Conservation (phyloP, 2,797 vertebrate genomes). For the Bryconaethiops microstoma region DNA sequence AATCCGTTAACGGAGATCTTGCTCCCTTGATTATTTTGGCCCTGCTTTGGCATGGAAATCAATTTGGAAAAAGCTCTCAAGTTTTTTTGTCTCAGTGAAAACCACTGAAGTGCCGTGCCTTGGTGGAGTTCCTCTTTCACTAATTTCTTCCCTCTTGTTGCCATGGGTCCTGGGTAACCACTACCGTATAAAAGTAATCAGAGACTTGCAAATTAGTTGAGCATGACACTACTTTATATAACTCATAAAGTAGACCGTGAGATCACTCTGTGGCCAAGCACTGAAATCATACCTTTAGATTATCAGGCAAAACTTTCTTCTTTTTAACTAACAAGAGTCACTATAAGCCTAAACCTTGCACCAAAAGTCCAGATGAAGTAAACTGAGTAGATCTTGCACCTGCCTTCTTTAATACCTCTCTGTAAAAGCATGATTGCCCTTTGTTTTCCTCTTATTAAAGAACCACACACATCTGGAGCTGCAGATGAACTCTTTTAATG, state of each 20-base stretch:
- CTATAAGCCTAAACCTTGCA: background rate
- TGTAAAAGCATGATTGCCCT: slow-evolving; percentile 64
- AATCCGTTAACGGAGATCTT: slow-evolving; percentile 82
- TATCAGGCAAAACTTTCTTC: background rate
- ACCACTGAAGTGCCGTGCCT: slow-evolving; percentile 75
- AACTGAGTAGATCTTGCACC: slow-evolving; percentile 64
- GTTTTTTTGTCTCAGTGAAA: slow-evolving; percentile 79
- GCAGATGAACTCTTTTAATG: slow-evolving; percentile 74
- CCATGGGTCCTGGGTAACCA: slow-evolving; percentile 67
- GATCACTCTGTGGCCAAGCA: background rate
- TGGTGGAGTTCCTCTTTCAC: slow-evolving; percentile 71
- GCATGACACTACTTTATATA: slow-evolving; percentile 3
- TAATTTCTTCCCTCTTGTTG: slow-evolving; percentile 72
- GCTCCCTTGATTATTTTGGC: slow-evolving; percentile 82
- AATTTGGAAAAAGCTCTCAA: slow-evolving; percentile 77
- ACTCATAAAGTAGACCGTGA: background rate
- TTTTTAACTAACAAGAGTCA: background rate
- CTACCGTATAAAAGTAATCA: background rate
- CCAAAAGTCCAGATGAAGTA: slow-evolving; percentile 38
- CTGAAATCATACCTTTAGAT: background rate
- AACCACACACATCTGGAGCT: slow-evolving; percentile 72
- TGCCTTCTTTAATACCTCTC: slow-evolving; percentile 71
- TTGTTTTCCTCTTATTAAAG: slow-evolving; percentile 77
- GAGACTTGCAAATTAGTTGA: slow-evolving; percentile 22
- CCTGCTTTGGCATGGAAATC: slow-evolving; percentile 77